phyloP scores from a whole-genome alignment of 2,113 vertebrate species.

The Bambusicola thoracicus region DNA sequence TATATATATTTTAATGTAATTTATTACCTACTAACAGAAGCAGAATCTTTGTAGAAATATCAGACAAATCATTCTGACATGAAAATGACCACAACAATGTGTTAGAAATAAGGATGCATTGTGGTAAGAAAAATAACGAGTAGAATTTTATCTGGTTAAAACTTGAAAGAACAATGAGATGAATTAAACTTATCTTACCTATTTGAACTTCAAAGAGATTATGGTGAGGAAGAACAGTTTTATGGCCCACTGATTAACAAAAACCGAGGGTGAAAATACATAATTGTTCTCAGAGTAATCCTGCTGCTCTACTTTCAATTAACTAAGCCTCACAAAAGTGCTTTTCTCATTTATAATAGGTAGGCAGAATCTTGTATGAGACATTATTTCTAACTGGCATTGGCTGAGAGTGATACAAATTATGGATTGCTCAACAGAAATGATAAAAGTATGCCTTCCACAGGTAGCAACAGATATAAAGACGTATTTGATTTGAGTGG shows the following conservation, averaged over 20 bases:
- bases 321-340: neutral
- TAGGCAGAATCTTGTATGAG: neutral
- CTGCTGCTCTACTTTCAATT: slow-evolving; percentile 14
- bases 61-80: neutral
- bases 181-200: neutral
- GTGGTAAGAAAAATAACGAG: neutral
- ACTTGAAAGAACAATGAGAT: neutral
- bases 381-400: neutral
- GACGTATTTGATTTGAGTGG: neutral
- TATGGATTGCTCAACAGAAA: neutral
- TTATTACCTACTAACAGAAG: neutral
- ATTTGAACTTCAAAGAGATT: neutral
- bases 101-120: neutral
- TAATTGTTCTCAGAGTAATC: slow-evolving; percentile 11
- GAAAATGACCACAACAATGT: neutral
- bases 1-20: neutral
- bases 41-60: neutral
- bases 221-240: neutral
- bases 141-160: neutral
- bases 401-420: neutral
- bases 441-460: neutral
- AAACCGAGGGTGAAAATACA: neutral
- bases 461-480: neutral
- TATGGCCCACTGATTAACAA: slow-evolving; percentile 13
- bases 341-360: neutral